phyloP scores from a whole-genome alignment of 2,797 vertebrate species.

The Spinibarbus caldwelli region DNA sequence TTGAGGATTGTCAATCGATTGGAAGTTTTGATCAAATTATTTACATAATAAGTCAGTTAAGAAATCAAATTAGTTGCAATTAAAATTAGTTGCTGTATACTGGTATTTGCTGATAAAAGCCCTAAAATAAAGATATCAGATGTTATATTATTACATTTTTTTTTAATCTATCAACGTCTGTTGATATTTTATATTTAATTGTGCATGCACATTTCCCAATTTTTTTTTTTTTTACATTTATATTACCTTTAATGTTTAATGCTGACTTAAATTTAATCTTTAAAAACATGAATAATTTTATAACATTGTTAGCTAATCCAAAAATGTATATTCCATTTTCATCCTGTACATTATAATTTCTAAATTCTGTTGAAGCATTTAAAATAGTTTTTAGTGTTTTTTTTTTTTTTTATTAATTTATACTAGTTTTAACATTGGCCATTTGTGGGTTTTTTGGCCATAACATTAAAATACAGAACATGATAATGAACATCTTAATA shows the following conservation, averaged over 20 bases:
- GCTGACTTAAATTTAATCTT: background rate
- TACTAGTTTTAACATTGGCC: too few relatives aligned
- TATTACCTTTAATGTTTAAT: background rate
- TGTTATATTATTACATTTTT: background rate
- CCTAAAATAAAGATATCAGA: background rate
- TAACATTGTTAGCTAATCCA: too few relatives aligned
- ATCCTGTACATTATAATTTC: too few relatives aligned
- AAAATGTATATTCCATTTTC: too few relatives aligned
- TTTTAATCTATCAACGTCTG: background rate
- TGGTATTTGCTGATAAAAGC: background rate
- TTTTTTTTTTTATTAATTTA: too few relatives aligned
- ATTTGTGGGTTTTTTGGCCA: too few relatives aligned
- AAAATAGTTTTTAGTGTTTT: background rate
- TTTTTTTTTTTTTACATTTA: background rate
- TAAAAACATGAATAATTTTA: background rate
- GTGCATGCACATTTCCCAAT: background rate
- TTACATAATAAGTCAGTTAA: too few relatives aligned
- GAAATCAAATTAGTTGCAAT: background rate
- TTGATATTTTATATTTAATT: background rate
- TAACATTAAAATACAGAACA: too few relatives aligned
- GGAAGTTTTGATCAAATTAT: background rate
- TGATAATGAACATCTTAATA: too few relatives aligned
- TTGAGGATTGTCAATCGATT: background rate
- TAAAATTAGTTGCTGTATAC: background rate
- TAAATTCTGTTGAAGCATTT: too few relatives aligned